Conservation (phyloP, 2,888 invertebrate species). For the Melieria omissa region DNA sequence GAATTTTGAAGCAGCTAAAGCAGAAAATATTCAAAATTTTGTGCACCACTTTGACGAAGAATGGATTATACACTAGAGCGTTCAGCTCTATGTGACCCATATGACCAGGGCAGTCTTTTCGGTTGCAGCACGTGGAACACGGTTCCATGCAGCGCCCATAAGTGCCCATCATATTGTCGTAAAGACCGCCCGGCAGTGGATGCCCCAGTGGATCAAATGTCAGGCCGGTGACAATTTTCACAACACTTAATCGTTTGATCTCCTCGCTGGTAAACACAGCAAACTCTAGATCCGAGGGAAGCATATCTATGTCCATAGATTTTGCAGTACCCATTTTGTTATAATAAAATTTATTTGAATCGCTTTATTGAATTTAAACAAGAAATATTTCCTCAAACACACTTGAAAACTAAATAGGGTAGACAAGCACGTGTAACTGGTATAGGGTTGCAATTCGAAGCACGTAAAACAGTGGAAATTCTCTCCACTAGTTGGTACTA, state of each 20-base stretch:
- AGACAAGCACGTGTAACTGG: too few species aligned
- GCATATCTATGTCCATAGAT: conserved; percentile 55
- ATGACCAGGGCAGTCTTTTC: conserved; percentile 86
- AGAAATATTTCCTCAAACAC: too few species aligned
- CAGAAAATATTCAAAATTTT: conserved; percentile 78
- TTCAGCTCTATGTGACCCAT: conserved; percentile 94
- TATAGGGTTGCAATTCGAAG: too few species aligned
- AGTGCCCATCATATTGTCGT: conserved; percentile 84
- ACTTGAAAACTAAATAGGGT: too few species aligned
- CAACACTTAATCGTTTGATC: conserved; percentile 81
- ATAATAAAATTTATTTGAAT: not conserved
- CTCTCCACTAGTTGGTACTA: too few species aligned
- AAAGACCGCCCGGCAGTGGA: conserved; percentile 86
- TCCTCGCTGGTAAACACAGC: conserved; percentile 81
- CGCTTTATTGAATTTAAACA: too few species aligned
- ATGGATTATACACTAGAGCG: conserved; percentile 88
- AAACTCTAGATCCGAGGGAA: conserved; percentile 70
- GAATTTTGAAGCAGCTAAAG: conserved; percentile 76
- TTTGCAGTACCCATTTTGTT: conserved; percentile 13
- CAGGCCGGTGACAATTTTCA: conserved; percentile 80
- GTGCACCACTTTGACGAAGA: conserved; percentile 82
- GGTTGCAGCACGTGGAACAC: conserved; percentile 82
- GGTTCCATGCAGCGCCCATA: conserved; percentile 69
- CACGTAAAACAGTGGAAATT: too few species aligned
- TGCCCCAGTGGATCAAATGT: conserved; percentile 87